Conservation (phyloP, 1,140 invertebrate genomes). For the Diploscapter pachys region DNA sequence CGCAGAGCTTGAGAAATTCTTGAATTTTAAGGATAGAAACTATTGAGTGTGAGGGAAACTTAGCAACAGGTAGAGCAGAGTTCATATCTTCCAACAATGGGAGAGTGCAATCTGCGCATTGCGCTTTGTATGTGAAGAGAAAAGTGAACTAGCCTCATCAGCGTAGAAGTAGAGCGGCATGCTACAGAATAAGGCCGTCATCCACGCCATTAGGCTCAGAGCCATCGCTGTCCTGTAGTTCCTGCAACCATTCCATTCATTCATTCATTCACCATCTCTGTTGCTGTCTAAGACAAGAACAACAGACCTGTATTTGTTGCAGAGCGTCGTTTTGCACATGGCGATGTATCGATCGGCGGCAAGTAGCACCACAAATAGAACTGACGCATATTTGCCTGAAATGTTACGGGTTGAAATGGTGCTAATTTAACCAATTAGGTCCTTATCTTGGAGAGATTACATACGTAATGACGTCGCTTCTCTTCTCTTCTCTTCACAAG, state of each 20-base stretch:
- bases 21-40: no score
- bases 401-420: not conserved
- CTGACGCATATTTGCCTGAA: slow-evolving; percentile 56
- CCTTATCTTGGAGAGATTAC: no score
- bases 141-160: slow-evolving; percentile 24
- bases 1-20: no score
- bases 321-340: slow-evolving; percentile 53
- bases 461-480: no score
- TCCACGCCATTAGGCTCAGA: slow-evolving; percentile 48
- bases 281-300: not conserved
- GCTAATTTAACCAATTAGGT: no score
- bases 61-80: no score
- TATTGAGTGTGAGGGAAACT: no score
- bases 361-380: slow-evolving; percentile 58
- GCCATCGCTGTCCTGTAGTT: slow-evolving; percentile 49
- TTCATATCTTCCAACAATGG: no score
- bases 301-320: slow-evolving; percentile 28
- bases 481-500: no score
- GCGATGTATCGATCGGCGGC: slow-evolving; percentile 55
- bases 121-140: no score
- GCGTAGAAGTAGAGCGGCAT: slow-evolving; percentile 50
- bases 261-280: not conserved
- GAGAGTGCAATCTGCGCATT: no score
- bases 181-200: slow-evolving; percentile 44
- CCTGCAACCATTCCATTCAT: slow-evolving; percentile 35